phyloP scores from a whole-genome alignment of 2,888 invertebrate species.

The Hydroisotoma schaefferi region DNA sequence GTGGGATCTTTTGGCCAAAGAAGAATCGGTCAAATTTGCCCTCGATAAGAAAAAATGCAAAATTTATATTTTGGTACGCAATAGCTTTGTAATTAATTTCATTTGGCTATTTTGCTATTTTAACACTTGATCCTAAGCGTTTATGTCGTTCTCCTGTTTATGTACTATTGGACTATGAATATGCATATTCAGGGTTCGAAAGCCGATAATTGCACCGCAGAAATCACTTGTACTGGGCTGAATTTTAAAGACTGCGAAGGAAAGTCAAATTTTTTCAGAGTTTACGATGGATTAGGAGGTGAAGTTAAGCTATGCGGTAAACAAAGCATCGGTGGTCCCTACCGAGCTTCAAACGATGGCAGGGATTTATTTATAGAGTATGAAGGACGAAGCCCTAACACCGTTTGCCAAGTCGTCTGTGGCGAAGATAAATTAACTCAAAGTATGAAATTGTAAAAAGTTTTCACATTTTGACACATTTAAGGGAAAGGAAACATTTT shows the following conservation, averaged over 20 bases:
- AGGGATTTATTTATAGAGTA: constrained; percentile 13
- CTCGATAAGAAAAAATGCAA: constrained; percentile 3
- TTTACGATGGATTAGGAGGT: constrained; percentile 18
- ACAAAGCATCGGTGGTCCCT: constrained; percentile 2
- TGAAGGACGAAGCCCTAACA: background rate
- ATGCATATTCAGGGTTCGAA: constrained; percentile 11
- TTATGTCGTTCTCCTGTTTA: too few relatives aligned
- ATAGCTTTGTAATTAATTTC: too few relatives aligned
- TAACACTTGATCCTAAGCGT: too few relatives aligned
- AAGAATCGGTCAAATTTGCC: constrained; percentile 7
- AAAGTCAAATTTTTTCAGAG: constrained; percentile 4
- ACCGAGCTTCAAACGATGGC: constrained; percentile 9
- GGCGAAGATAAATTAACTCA: background rate
- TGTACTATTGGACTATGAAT: too few relatives aligned
- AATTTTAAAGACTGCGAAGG: background rate
- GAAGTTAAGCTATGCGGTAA: constrained; percentile 11
- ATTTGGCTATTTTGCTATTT: too few relatives aligned
- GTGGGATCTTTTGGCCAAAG: constrained; percentile 8
- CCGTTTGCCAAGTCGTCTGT: constrained; percentile 9
- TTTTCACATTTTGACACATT: too few relatives aligned
- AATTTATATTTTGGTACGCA: background rate
- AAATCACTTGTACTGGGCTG: constrained; percentile 4
- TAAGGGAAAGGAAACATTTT: too few relatives aligned
- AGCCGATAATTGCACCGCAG: constrained; percentile 7
- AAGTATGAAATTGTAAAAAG: background rate